Evolutionary conservation across 2,797 vertebrate species (phyloP), one percentile per base, ranked within the genome.

Genomic region (Anguilla megastoma): DNA sequence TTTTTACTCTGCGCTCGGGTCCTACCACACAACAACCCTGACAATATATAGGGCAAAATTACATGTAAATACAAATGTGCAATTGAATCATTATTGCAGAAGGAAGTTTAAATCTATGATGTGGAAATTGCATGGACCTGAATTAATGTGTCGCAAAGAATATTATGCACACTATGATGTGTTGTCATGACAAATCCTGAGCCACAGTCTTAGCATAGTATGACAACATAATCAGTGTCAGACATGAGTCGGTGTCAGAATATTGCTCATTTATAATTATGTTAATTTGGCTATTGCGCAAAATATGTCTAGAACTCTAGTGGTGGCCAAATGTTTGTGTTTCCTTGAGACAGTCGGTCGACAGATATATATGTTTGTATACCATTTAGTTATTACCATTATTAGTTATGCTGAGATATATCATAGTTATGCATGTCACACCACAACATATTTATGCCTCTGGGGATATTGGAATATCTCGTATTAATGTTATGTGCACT

Each of bases 391-490:
- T 58, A 58, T 58, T 58, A 10, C 16, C 54, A 58, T 12, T 58
- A 16, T 58, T 60, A 21, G 58, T 60, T n/a, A 27, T 66, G 63
- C 63, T 66, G n/a, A 2, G 58, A 1, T 36, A 16, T 14, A 16
- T 27, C 16, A 18, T 80, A 27, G 69, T 71, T 85, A 91, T 90
- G 86, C 89, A 88, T 89, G 88, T 86, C 88, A 89, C 74, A 88
- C 87, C 92, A 87, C 84, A 89, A 48, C 85, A 89, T 82, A 86
- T 88, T 87, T 88, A 66, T 86, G 86, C 54, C 90, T 86, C 12
- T 33, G 2, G 85, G 86, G 90, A 90, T 94, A 95, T 95, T 93
- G 90, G 93, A 90, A 90, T 89, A 91, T 74, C 30, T 27, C 5
- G 7, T 79, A 91, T 94, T 94, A 90, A 89, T 88, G 89, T 88